Evolutionary conservation across 2,113 vertebrate species (phyloP), one percentile per base, ranked within the genome.

Genomic region (Dipodomys spectabilis): DNA sequence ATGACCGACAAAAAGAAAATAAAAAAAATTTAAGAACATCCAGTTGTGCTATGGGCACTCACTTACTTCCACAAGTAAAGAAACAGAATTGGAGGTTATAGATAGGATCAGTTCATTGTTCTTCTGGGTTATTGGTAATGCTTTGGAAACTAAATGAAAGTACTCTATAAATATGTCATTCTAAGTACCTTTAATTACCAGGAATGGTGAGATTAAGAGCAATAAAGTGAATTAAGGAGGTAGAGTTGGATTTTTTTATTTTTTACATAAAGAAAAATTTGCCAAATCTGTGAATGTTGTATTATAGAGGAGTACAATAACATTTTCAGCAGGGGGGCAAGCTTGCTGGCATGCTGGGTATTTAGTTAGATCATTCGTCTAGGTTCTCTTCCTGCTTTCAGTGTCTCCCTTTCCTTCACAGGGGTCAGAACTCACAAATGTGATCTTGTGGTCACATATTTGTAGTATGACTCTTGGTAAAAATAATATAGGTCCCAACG

Each of bases 91-190:
- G 93, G 65, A 90, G 93, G n/a, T 93, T 93, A 45, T 78, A 90
- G 82, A 84, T 92, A 81, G 82, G 68, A 73, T 65, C 22, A 87
- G 73, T 92, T 84, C 39, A 94, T 92, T 65, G 6, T 90, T 67
- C 65, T 49, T 28, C 19, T 13, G 67, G 88, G 89, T 75, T 90
- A 75, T 82, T 75, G 88, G 82, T 77, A 74, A 71, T 69, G 49
- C 92, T 95, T 94, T 93, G 74, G 92, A 92, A 86, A 92, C 71
- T 15, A 35, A 57, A 13, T 57, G 53, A 67, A 95, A 88, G 12
- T 16, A 27, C 25, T 67, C 81, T 39, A 83, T 95, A 92, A 96
- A 94, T 83, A 65, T 27, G 8, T 53, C 95, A 64, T 74, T 25
- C 0, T 85, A 93, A 95, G 67, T 28, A 84, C 60, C 93, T 94